Base-by-base conservation (phyloP, 2,113 vertebrate genomes). In the Oryzias celebensis region DNA sequence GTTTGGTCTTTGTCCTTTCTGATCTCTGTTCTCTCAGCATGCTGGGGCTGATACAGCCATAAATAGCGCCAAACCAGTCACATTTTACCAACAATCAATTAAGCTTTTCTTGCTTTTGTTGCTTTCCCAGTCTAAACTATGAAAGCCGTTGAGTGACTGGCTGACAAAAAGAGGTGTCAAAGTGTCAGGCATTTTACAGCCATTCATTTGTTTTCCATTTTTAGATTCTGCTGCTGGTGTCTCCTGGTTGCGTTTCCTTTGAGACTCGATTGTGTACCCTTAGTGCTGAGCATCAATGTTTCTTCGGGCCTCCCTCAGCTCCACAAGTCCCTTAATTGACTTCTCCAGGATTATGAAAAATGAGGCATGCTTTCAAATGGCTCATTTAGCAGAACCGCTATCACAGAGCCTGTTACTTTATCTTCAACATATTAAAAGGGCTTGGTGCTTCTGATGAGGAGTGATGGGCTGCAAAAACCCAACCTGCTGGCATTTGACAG, bases 271-370 rank as follows among this genome's bases (percentile, higher is more conserved):
- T 0, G 44, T 50, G 55, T 60, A 59, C 74, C 65, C 53, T 49
- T 22, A 52, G 46, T 45, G 18, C 31, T 26, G 72, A 46, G 67
- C 75, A 68, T 79, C 62, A 24, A 42, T 17, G 70, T 82, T 70
- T 84, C 80, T 68, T 68, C 68, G 50, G 64, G 71, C 61, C 65
- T 60, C 62, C 74, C 68, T 3, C 41, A 53, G 68, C 57, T 60
- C 58, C 66, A 70, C 52, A 44, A 57, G 68, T 68, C 71, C 67
- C 76, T 55, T 85, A 89, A 87, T 83, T 82, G 85, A 88, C 83
- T 77, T 84, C 73, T 58, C 46, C 43, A 14, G 63, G 74, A 85
- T 85, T 78, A 83, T 87, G 85, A 87, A 89, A 87, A 85, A 88
- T 81, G 80, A 73, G 80, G 50, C 26, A 20, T n/a, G 68, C 75